Base-by-base conservation (phyloP, 1,140 invertebrate species). In the Brachionus koreanus region DNA sequence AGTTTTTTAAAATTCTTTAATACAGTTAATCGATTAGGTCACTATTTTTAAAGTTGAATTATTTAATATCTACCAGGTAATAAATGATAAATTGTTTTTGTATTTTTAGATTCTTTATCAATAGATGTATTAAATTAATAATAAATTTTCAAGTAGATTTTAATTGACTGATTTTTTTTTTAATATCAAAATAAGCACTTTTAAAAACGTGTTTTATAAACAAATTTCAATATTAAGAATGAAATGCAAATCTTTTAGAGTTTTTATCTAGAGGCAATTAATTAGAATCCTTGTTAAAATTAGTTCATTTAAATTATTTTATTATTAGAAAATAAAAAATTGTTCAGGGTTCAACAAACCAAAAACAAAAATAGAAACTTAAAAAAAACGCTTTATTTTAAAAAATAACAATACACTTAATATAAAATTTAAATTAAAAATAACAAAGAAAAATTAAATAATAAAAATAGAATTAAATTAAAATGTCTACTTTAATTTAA, bases 371-470 rank as follows among this genome's bases (percentile, higher is more conserved):
- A 57, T 57, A 57, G 9, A 57, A 57, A 57, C 16, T 57, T 9
- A 6, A 57, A 57, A 57, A 57, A 57, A 57, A 57, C 49, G 16
- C 49, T 57, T 57, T 23, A 57, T 57, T 57, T 46, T 25, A 19
- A 57, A 57, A 57, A 57, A 57, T 57, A 57, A 57, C 49, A 57
- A 57, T 23, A 57, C 49, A 57, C 49, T 57, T 57, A 7, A 57
- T 57, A 57, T 57, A 57, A 19, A 57, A 19, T 57, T 57, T 57
- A 57, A 57, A 57, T 57, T 57, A 57, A 57, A 57, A 57, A 57
- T 57, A 57, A 57, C 49, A 57, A 57, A 23, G 19, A 7, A 57
- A 57, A 57, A 5, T 57, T 57, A 5, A 49, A 49, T 46, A 57
- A 57, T 19, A 52, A 57, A 57, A 57, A n/a, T n/a, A n/a, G n/a